Conservation (phyloP, 2,888 invertebrate genomes). For the Mantis religiosa region DNA sequence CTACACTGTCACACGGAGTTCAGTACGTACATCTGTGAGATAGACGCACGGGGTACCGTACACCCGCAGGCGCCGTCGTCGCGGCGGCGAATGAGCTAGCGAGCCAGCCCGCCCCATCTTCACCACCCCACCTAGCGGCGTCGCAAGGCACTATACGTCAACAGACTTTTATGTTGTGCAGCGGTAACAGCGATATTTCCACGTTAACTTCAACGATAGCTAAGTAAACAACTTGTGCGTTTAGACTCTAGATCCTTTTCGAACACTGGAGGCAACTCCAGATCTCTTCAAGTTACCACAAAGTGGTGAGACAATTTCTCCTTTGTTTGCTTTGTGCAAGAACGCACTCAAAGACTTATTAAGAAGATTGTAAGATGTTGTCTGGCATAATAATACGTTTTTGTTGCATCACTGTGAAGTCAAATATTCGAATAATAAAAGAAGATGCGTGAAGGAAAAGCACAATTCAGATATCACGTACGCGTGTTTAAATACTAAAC, state of each 20-base stretch:
- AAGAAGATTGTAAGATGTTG: too few relatives aligned
- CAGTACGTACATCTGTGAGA: not conserved
- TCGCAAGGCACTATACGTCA: not conserved
- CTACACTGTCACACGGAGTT: not conserved
- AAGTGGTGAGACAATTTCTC: not conserved
- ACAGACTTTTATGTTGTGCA: not conserved
- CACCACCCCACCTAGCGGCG: constrained; percentile 5
- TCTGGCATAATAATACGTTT: too few relatives aligned
- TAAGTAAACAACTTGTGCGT: not conserved
- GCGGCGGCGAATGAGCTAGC: constrained; percentile 3
- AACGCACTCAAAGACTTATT: too few relatives aligned
- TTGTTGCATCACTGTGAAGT: too few relatives aligned
- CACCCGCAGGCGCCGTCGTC: not conserved
- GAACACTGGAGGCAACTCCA: not conserved
- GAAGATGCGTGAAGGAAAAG: too few relatives aligned
- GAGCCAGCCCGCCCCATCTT: not conserved
- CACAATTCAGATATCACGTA: too few relatives aligned
- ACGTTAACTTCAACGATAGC: not conserved
- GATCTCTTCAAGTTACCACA: not conserved
- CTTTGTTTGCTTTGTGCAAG: not conserved
- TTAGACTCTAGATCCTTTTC: not conserved
- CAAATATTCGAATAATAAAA: too few relatives aligned
- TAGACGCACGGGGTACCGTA: not conserved
- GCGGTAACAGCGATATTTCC: not conserved
- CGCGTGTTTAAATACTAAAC: too few relatives aligned